Conservation (phyloP, 2,113 vertebrate species). For the Brienomyrus brachyistius region DNA sequence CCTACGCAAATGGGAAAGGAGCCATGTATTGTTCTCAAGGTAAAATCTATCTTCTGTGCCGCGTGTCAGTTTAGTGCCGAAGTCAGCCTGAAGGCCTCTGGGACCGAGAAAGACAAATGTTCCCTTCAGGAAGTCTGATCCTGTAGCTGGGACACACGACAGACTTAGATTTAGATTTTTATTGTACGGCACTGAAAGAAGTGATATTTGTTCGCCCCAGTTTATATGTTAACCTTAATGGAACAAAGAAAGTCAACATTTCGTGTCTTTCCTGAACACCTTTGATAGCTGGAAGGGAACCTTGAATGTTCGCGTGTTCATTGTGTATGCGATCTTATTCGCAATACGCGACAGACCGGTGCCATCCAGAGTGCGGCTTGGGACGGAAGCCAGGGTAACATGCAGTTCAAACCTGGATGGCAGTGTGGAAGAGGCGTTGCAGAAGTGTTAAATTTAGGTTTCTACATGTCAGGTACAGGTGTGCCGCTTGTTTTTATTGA, state of each 20-base stretch:
- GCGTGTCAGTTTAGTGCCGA: constrained; percentile 12
- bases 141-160: constrained; percentile 10
- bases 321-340: neutral
- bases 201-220: constrained; percentile 3
- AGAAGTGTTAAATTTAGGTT: neutral
- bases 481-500: neutral
- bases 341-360: neutral
- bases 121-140: constrained; percentile 15
- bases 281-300: neutral
- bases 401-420: neutral
- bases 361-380: neutral
- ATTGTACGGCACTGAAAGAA: constrained; percentile 3
- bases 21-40: constrained; percentile 11
- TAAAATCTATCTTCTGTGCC: constrained; percentile 18
- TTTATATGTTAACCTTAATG: neutral
- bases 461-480: neutral
- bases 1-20: neutral
- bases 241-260: neutral
- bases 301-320: neutral
- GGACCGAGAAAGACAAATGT: constrained; percentile 14
- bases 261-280: neutral
- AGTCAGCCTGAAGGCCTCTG: constrained; percentile 17
- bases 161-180: constrained; percentile 3
- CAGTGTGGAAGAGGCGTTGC: neutral
- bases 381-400: neutral